A percentile compares a stretch with the other conserved stretches of the same genome.
phyloP scores from a whole-genome alignment of 1,140 invertebrate species.

The Nilaparvata lugens region DNA sequence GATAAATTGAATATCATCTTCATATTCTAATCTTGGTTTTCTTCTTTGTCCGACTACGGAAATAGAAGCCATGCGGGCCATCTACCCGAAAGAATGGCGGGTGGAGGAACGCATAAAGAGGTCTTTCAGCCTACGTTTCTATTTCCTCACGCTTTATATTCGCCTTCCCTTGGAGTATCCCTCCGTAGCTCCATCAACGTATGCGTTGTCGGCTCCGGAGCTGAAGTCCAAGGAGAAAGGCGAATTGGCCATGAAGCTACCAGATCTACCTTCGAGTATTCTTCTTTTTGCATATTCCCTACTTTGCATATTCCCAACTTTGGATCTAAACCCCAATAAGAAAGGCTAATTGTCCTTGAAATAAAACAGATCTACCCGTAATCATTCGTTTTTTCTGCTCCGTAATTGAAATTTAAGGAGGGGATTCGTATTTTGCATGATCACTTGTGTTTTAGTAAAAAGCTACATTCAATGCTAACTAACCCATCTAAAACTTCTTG shows the following conservation, averaged over 20 bases:
- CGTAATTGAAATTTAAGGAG: no score
- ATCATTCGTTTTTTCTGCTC: no score
- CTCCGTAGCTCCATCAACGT: slow-evolving; percentile 49
- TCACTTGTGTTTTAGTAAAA: slow-evolving; percentile 15
- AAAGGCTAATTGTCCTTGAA: no score
- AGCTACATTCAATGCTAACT: slow-evolving; percentile 13
- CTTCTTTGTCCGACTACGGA: slow-evolving; percentile 51
- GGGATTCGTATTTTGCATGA: no score
- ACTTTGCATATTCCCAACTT: no score
- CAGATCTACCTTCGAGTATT: slow-evolving; percentile 55
- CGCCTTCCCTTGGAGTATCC: slow-evolving; percentile 56
- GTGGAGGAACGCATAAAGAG: slow-evolving; percentile 41
- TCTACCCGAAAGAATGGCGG: slow-evolving; percentile 62
- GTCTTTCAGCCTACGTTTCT: slow-evolving; percentile 47
- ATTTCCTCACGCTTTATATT: slow-evolving; percentile 45
- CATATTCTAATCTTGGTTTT: no score
- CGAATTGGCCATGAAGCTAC: slow-evolving; percentile 45
- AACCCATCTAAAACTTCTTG: slow-evolving; percentile 6
- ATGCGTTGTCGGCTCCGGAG: slow-evolving; percentile 63
- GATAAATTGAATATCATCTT: no score
- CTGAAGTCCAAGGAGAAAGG: slow-evolving; percentile 47
- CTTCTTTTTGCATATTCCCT: neutral
- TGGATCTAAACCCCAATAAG: no score
- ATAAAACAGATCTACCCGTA: no score
- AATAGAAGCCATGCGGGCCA: slow-evolving; percentile 61